Evolutionary conservation across 2,113 vertebrate genomes (phyloP).

Genomic region (Felis catus): DNA sequence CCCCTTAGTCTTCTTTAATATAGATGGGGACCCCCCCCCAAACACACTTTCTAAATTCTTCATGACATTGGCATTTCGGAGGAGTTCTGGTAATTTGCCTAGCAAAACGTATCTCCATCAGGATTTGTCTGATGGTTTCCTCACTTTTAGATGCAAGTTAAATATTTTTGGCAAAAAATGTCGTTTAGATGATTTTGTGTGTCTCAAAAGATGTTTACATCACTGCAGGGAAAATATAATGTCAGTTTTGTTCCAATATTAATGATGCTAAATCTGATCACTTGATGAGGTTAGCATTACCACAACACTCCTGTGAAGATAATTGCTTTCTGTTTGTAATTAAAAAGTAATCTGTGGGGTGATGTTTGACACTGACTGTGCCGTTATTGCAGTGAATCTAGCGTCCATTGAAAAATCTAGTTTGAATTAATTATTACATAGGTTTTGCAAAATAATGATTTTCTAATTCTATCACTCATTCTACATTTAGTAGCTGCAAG

Average conservation of each 20-base stretch:
- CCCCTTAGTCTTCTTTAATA: neutral
- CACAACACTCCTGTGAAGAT: neutral
- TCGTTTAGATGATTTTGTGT: neutral
- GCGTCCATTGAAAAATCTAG: neutral
- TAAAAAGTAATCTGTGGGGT: neutral
- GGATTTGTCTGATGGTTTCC: neutral
- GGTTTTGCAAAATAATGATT: neutral
- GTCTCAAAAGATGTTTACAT: neutral
- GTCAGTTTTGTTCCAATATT: neutral
- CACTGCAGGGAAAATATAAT: neutral
- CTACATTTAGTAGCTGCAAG: neutral
- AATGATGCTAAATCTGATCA: neutral
- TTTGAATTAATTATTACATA: neutral
- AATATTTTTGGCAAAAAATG: neutral
- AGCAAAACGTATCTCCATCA: neutral
- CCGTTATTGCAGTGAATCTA: neutral
- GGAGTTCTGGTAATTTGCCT: neutral
- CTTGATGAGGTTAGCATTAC: neutral
- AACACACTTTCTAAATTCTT: neutral
- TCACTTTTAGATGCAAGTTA: neutral
- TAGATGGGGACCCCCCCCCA: neutral
- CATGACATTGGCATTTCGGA: neutral
- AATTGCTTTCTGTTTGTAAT: neutral
- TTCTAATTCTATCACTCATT: neutral
- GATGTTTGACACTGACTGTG: neutral